A percentile compares a stretch with the other conserved stretches of the same genome.
Conservation (phyloP, 1,140 invertebrate genomes). For the Zaprionus davidi region DNA sequence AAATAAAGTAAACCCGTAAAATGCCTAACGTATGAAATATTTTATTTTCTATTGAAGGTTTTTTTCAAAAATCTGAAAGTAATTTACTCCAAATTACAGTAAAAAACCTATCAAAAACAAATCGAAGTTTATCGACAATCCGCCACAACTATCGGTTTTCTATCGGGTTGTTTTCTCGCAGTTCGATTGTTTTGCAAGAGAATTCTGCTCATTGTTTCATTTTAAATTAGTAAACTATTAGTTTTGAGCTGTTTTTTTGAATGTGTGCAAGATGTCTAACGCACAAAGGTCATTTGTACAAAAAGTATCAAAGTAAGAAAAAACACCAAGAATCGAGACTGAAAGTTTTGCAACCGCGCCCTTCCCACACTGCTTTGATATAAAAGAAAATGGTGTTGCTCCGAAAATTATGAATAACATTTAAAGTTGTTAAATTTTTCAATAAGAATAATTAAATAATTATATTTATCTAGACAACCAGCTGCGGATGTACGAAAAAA, state of each 20-base stretch:
- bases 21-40: too few species aligned
- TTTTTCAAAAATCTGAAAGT: neutral
- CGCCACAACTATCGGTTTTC: constrained; percentile 32
- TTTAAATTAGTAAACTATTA: constrained; percentile 8
- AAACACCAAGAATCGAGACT: neutral
- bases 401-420: neutral
- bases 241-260: neutral
- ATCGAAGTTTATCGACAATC: neutral
- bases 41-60: neutral
- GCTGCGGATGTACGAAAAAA: constrained; percentile 91
- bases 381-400: neutral
- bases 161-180: constrained; percentile 28
- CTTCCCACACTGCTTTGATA: neutral
- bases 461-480: constrained; percentile 86
- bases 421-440: neutral
- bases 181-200: constrained; percentile 17
- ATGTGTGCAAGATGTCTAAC: constrained; percentile 48
- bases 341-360: neutral
- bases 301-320: constrained; percentile 89
- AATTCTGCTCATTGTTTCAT: constrained; percentile 19
- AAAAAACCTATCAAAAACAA: neutral
- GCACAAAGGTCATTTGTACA: constrained; percentile 91
- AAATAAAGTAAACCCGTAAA: neutral
- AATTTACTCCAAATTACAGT: neutral
- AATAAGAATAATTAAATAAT: neutral